Evolutionary conservation across 30 jellyfish, hydroid and myxozoan species (phyloP), one percentile per base, ranked within the genome.

Genomic region (Hydractinia echinata): DNA sequence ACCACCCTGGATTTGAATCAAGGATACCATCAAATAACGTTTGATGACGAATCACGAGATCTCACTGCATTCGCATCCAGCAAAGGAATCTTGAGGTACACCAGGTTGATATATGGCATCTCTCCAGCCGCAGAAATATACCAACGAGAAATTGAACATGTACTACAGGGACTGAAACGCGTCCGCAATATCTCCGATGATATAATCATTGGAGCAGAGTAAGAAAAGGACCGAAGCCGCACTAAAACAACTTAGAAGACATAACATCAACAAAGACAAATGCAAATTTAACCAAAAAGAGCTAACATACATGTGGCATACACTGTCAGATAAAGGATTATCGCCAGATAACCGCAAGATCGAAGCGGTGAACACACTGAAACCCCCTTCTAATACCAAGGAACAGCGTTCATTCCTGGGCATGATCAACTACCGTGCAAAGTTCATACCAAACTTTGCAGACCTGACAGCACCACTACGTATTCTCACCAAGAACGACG

Each of bases 271-370:
- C 54, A n/a, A 15, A 20, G 53, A 67, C 51, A 70, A 82, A 48
- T 69, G 89, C 51, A 30, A 30, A 30, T 30, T 30, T 30, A 30
- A 30, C 44, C 70, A 60, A 2, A 14, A 14, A 51, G 77, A 82
- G 67, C 77, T 82, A 56, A 73, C 82, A 39, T 82, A 82, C 60
- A 72, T 73, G 21, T 89, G 90, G 51, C 87, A 82, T 66, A 51
- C 60, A n/a, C 30, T 82, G 55, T 71, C 53, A 4, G 19, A 55
- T 39, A 83, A 82, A 67, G 90, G 89, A n/a, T 54, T 82, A 66
- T 30, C 53, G 52, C 90, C 90, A 52, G 88, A 82, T 88, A 88
- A 82, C 21, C 67, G 73, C 83, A 82, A 82, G 55, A 54, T 51
- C 66, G 51, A 81, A 62, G 85, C 88, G 19, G 67, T 83, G 50